Conservation (phyloP, 2,888 invertebrate genomes). For the Leptopilina myrica region DNA sequence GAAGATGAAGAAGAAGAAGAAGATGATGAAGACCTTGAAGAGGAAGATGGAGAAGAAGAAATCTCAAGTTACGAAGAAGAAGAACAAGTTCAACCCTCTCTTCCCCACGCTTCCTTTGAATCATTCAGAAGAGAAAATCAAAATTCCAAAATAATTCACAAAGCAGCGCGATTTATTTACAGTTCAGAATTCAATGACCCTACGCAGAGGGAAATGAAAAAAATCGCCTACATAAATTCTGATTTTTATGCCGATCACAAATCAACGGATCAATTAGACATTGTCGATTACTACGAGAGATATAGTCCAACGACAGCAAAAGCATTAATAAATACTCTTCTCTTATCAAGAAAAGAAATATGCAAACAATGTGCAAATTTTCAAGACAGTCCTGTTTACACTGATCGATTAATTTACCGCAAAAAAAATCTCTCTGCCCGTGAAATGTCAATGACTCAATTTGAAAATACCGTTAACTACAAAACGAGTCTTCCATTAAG, state of each 20-base stretch:
- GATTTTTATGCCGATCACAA: background rate
- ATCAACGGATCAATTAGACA: conserved; percentile 62
- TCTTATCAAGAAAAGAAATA: conserved; percentile 57
- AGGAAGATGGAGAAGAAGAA: too few species aligned
- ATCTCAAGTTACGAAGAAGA: background rate
- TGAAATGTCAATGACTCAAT: conserved; percentile 62
- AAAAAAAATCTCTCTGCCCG: conserved; percentile 61
- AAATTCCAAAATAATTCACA: conserved; percentile 41
- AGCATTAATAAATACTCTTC: conserved; percentile 48
- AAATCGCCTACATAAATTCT: background rate
- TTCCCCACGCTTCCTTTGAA: too few species aligned
- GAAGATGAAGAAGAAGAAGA: too few species aligned
- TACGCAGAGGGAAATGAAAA: background rate
- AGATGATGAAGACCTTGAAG: background rate
- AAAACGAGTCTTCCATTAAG: conserved; percentile 10
- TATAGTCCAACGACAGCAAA: conserved; percentile 57
- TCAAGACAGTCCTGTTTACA: conserved; percentile 67
- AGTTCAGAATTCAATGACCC: conserved; percentile 18
- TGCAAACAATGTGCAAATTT: conserved; percentile 63
- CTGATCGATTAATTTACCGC: conserved; percentile 67
- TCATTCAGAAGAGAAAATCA: too few species aligned
- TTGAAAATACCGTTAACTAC: conserved; percentile 61
- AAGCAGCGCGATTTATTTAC: conserved; percentile 49
- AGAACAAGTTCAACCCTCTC: background rate
- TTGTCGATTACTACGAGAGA: conserved; percentile 60